These are phyloP conservation scores for Lepilemur septentrionalis DNA, from an alignment of 2,797 vertebrate genomes.

Conservation along the genomic window DNA sequence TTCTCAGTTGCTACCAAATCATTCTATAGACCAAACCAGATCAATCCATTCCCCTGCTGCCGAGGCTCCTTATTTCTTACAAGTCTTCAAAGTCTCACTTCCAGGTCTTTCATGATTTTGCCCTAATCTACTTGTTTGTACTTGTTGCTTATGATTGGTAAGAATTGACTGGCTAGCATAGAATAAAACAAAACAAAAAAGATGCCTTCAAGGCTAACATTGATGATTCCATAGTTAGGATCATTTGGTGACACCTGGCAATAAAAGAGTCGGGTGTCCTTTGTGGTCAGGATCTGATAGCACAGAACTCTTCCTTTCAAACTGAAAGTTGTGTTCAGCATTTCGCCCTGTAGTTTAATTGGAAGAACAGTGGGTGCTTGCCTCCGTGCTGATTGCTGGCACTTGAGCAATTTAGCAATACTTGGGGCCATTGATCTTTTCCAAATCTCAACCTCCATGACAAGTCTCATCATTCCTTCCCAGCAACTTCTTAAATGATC, in stretches of 20 bases:
- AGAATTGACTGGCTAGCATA: neutral
- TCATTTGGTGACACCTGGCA: neutral
- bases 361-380: neutral
- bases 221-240: neutral
- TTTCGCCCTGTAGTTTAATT: neutral
- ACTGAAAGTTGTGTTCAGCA: neutral
- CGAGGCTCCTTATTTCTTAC: neutral
- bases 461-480: neutral
- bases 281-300: slow-evolving; percentile 9
- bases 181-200: neutral
- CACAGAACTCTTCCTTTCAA: neutral
- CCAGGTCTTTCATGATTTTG: neutral
- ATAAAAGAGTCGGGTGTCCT: neutral
- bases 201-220: neutral
- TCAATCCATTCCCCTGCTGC: neutral
- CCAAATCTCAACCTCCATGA: neutral
- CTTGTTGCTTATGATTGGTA: neutral
- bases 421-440: neutral
- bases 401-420: neutral
- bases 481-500: slow-evolving; percentile 9
- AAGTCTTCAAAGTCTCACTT: neutral
- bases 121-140: neutral
- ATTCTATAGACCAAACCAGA: neutral
- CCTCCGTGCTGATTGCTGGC: neutral
- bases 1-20: neutral